A percentile compares a stretch with the other conserved stretches of the same genome.
Evolutionary conservation across 2,888 invertebrate species (phyloP).

Genomic region (Agrilus mali): DNA sequence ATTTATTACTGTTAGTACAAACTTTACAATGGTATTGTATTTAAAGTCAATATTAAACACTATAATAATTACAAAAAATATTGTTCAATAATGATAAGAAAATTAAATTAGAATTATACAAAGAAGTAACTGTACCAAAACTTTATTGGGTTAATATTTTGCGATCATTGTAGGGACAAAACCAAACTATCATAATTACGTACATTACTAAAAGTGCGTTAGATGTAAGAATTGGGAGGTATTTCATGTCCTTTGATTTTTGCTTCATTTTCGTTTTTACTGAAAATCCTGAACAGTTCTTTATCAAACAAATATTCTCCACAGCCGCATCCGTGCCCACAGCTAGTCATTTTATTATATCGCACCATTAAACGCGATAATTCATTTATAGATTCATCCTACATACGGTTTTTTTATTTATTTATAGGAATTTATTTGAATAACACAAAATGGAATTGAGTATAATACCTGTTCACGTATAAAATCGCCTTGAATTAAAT

Average conservation of each 20-base stretch:
- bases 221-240: too few relatives aligned
- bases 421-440: background rate
- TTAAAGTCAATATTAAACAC: too few relatives aligned
- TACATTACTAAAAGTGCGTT: too few relatives aligned
- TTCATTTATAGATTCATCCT: conserved; percentile 26
- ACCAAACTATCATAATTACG: too few relatives aligned
- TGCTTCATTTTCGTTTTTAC: conserved; percentile 16
- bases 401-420: conserved; percentile 2
- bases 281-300: conserved; percentile 24
- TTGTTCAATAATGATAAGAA: too few relatives aligned
- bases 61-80: too few relatives aligned
- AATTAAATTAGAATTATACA: too few relatives aligned
- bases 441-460: background rate
- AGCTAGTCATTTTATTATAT: conserved; percentile 18
- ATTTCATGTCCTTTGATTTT: background rate
- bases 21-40: too few relatives aligned
- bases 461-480: conserved; percentile 37
- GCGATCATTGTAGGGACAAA: too few relatives aligned
- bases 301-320: conserved; percentile 27
- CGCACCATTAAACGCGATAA: conserved; percentile 22
- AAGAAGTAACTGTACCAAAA: too few relatives aligned
- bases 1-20: too few relatives aligned
- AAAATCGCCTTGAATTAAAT: conserved; percentile 40
- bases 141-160: too few relatives aligned
- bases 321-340: conserved; percentile 18